A percentile compares a stretch with the other conserved stretches of the same genome.
phyloP scores from a whole-genome alignment of 2,113 vertebrate species.

The Odontophorus gujanensis region DNA sequence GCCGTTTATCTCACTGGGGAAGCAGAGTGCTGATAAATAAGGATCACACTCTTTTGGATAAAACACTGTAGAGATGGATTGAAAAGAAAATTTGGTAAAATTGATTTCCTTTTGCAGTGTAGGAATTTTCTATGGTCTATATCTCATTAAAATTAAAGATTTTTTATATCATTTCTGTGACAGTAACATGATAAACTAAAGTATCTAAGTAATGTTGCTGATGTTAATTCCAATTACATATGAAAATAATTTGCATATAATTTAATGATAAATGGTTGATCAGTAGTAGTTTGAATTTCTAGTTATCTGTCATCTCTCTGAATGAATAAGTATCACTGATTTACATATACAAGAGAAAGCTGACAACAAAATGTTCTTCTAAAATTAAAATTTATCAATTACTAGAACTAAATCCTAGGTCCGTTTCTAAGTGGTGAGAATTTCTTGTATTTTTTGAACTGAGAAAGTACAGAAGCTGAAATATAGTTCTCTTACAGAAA shows the following conservation, averaged over 20 bases:
- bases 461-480: not conserved
- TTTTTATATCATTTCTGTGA: not conserved
- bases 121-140: not conserved
- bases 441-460: not conserved
- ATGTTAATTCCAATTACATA: not conserved
- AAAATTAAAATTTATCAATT: not conserved
- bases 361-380: not conserved
- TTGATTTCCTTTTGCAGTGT: not conserved
- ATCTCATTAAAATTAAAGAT: conserved; percentile 22
- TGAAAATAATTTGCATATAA: not conserved
- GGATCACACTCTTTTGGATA: conserved; percentile 30
- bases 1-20: conserved; percentile 67
- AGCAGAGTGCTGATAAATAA: conserved; percentile 59
- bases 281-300: not conserved
- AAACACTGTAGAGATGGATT: not conserved
- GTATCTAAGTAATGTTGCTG: not conserved
- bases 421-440: not conserved
- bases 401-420: not conserved
- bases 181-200: not conserved
- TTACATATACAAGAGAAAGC: not conserved
- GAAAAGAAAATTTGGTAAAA: not conserved
- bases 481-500: not conserved
- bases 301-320: not conserved
- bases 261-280: not conserved
- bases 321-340: not conserved